These are phyloP conservation scores for Eidolon dupreanum DNA, from an alignment of 2,797 vertebrate genomes.

Conservation along the genomic window DNA sequence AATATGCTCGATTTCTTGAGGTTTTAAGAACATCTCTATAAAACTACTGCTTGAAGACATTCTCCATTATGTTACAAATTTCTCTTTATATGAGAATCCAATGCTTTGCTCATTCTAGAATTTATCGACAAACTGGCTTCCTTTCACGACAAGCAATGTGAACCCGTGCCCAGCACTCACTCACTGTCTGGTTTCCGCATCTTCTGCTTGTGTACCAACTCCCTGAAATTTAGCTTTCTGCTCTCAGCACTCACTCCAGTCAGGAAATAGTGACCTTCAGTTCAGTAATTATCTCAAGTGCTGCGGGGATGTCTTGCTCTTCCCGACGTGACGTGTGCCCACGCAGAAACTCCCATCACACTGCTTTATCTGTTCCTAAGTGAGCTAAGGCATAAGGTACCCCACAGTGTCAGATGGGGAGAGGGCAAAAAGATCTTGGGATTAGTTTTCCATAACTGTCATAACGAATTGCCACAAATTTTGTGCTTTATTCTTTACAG, in stretches of 20 bases:
- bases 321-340: accelerated
- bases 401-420: background rate
- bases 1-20: background rate
- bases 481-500: background rate
- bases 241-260: background rate
- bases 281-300: background rate
- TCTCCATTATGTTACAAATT: background rate
- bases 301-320: background rate
- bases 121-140: background rate
- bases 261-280: background rate
- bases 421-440: background rate
- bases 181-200: background rate
- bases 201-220: background rate
- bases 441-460: background rate
- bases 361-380: background rate
- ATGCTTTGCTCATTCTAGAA: background rate
- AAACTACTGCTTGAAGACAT: background rate
- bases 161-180: background rate
- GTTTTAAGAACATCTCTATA: background rate
- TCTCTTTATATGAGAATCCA: background rate
- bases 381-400: background rate
- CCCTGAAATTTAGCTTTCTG: background rate
- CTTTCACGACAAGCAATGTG: background rate
- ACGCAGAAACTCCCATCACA: background rate
- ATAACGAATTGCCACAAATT: background rate